Percentiles rank a stretch among this genome's conserved stretches.
Conservation (phyloP, 2,888 invertebrate genomes). For the Luperina testacea region DNA sequence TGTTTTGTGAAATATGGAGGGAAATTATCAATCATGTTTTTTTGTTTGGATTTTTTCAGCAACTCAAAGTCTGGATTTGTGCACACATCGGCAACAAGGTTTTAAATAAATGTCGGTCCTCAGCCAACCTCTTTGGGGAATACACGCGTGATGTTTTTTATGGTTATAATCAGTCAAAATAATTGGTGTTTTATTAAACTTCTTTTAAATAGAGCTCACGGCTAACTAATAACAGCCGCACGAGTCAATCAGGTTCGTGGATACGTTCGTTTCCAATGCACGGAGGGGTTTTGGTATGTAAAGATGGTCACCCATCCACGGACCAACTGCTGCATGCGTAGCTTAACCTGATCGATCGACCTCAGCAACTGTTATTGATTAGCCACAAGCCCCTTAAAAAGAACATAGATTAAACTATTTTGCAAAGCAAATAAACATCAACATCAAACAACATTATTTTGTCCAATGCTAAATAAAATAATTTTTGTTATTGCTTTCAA, state of each 20-base stretch:
- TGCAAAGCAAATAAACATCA: background rate
- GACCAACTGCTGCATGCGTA: too few relatives aligned
- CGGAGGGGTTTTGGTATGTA: too few relatives aligned
- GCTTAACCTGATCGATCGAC: too few relatives aligned
- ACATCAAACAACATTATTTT: background rate
- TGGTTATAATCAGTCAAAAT: background rate
- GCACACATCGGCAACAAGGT: background rate
- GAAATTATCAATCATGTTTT: conserved; percentile 16
- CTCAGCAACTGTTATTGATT: too few relatives aligned
- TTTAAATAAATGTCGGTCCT: background rate
- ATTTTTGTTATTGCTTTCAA: background rate
- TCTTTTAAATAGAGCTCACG: background rate
- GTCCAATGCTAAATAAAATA: background rate
- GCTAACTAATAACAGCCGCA: background rate
- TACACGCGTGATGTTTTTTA: background rate
- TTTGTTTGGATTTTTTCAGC: background rate
- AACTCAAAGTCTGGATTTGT: background rate
- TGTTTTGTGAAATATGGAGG: conserved; percentile 35
- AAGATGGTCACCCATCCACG: too few relatives aligned
- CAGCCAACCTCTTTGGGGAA: background rate
- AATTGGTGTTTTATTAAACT: background rate
- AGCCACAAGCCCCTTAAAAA: too few relatives aligned
- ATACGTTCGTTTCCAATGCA: too few relatives aligned
- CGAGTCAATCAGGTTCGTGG: too few relatives aligned
- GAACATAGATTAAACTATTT: background rate